phyloP scores from a whole-genome alignment of 1,140 invertebrate genomes.

The Drosophila kanapiae region DNA sequence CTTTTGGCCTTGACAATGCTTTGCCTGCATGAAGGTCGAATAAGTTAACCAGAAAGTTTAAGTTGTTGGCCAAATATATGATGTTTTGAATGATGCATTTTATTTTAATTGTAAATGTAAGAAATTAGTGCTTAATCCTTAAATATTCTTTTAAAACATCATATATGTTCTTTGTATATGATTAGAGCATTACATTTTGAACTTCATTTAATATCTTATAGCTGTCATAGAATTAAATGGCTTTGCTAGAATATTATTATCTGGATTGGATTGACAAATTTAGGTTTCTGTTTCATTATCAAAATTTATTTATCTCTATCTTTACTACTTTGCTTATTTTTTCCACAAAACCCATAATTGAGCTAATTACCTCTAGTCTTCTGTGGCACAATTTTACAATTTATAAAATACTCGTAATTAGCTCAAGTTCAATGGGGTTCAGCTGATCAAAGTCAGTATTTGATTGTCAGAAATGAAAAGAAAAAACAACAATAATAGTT shows the following conservation, averaged over 20 bases:
- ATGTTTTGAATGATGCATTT: background rate
- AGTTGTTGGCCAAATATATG: background rate
- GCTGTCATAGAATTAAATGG: too few relatives aligned
- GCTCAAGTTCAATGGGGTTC: conserved; percentile 7
- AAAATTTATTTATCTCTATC: background rate
- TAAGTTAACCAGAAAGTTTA: background rate
- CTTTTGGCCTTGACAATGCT: conserved; percentile 21
- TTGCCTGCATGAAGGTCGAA: background rate
- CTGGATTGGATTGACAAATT: too few relatives aligned
- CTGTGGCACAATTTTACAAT: background rate
- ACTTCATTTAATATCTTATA: too few relatives aligned
- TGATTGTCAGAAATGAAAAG: too few relatives aligned
- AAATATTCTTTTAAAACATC: too few relatives aligned
- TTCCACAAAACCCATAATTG: background rate
- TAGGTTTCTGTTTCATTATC: too few relatives aligned
- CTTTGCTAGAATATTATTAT: too few relatives aligned
- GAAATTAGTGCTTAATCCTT: too few relatives aligned
- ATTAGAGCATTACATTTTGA: too few relatives aligned
- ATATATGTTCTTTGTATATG: too few relatives aligned
- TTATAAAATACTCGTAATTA: background rate
- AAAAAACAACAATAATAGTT: too few relatives aligned
- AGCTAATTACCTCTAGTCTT: conserved; percentile 1
- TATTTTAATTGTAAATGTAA: too few relatives aligned
- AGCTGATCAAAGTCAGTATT: background rate
- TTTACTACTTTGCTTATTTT: background rate